phyloP scores from a whole-genome alignment of 2,888 invertebrate genomes.

The Synanthedon andrenaeformis region DNA sequence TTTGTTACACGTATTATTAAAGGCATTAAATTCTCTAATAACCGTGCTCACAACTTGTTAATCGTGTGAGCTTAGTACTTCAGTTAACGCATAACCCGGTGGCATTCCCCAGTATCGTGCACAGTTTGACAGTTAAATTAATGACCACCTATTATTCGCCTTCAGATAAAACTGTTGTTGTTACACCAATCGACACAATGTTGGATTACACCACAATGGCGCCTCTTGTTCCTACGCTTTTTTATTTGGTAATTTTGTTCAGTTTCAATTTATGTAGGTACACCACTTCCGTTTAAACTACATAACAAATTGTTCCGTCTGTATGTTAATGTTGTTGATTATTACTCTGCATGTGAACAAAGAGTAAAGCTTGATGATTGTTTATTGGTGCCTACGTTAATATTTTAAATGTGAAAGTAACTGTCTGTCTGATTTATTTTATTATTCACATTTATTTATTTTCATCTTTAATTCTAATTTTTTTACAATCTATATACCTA shows the following conservation, averaged over 20 bases:
- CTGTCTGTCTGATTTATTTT: too few species aligned
- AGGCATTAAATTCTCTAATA: constrained; percentile 4
- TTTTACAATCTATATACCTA: too few species aligned
- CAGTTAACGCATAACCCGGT: background rate
- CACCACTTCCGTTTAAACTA: background rate
- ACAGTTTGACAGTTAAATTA: constrained; percentile 43
- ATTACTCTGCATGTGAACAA: background rate
- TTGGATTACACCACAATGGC: constrained; percentile 14
- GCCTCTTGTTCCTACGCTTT: constrained; percentile 18
- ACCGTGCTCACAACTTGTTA: background rate
- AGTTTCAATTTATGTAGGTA: constrained; percentile 23
- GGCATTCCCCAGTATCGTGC: constrained; percentile 17
- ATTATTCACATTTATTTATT: too few species aligned
- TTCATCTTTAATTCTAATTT: too few species aligned
- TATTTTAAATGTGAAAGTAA: too few species aligned
- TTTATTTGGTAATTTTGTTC: constrained; percentile 17
- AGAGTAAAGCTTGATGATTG: too few species aligned
- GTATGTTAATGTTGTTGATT: background rate
- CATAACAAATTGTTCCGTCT: background rate
- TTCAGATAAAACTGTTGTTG: constrained; percentile 13
- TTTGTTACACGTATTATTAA: too few species aligned
- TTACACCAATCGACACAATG: background rate
- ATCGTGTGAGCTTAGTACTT: background rate
- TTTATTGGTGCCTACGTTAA: too few species aligned
- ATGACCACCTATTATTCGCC: constrained; percentile 32